Percentiles rank a stretch among this genome's conserved stretches.
phyloP scores from a whole-genome alignment of 1,140 invertebrate species.

The Danaus plexippus region DNA sequence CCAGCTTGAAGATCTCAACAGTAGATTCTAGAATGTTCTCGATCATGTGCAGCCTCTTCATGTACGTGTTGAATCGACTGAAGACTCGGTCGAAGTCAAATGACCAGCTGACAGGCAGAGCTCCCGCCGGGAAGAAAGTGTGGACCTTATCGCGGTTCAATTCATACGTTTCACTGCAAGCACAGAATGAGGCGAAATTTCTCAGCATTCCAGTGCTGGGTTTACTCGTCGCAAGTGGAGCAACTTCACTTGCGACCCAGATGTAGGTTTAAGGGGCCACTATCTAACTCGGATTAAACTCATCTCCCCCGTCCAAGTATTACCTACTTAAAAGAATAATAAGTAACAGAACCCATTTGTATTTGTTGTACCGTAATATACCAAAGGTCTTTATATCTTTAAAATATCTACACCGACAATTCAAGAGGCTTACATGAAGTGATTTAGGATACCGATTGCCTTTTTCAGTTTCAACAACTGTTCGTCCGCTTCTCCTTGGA shows the following conservation, averaged over 20 bases:
- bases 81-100: constrained; percentile 83
- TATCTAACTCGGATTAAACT: too few species aligned
- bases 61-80: constrained; percentile 78
- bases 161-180: constrained; percentile 53
- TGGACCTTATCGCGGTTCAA: constrained; percentile 64
- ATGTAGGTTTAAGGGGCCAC: too few species aligned
- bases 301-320: too few species aligned
- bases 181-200: not conserved
- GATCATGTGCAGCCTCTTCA: constrained; percentile 74
- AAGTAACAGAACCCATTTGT: too few species aligned
- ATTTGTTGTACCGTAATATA: too few species aligned
- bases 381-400: too few species aligned
- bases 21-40: constrained; percentile 81
- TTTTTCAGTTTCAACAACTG: constrained; percentile 70
- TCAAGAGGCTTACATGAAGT: constrained; percentile 65
- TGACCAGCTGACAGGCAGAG: constrained; percentile 76
- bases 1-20: constrained; percentile 87
- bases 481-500: constrained; percentile 81
- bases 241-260: too few species aligned
- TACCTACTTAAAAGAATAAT: too few species aligned
- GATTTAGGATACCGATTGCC: constrained; percentile 64
- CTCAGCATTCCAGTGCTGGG: too few species aligned
- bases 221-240: too few species aligned
- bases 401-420: not conserved
- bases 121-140: constrained; percentile 56